Base-by-base conservation (phyloP, 2,113 vertebrate species). In the Hydrochoerus hydrochaeris region DNA sequence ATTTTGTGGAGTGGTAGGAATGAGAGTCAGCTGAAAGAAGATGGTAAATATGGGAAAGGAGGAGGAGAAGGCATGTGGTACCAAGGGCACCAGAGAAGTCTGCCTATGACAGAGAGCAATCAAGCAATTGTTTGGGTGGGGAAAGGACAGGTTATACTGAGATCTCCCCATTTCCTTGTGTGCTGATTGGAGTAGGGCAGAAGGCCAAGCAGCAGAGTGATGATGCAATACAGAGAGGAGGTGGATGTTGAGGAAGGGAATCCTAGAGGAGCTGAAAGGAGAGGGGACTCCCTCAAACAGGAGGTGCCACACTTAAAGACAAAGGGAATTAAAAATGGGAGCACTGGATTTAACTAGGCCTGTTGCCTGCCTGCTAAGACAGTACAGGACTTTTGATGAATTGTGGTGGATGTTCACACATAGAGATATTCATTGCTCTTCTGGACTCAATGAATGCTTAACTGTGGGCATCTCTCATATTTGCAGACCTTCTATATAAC, bases 61-160 rank as follows among this genome's bases (percentile, higher is more conserved):
- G 20, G 52, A 49, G 46, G 78, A 89, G 52, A 58, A 13, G 24
- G n/a, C 19, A 1, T 13, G 3, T 17, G 28, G 75, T 17, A 3
- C 24, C 13, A 20, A 63, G 82, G 38, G 10, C 57, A 2, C 35
- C 20, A 20, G 22, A 30, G 71, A 67, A 12, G 22, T 10, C 35
- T 24, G 54, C 9, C 8, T 38, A 12, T 10, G 46, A 5, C 38
- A 35, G 11, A 12, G 30, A 32, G 62, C 1, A 2, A 19, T 7
- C 75, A 88, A 58, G 28, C 24, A 30, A 3, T 3, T 0, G 7
- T 24, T 30, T 30, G 57, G 46, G n/a, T 19, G 1, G 19, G 32
- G n/a, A 24, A 13, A 35, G 3, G 11, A 44, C 22, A 13, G 41
- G 35, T 46, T 14, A 1, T 17, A 1, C 0, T 1, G 60, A 41